phyloP scores from a whole-genome alignment of 2,797 vertebrate species.

The Esox lucius region DNA sequence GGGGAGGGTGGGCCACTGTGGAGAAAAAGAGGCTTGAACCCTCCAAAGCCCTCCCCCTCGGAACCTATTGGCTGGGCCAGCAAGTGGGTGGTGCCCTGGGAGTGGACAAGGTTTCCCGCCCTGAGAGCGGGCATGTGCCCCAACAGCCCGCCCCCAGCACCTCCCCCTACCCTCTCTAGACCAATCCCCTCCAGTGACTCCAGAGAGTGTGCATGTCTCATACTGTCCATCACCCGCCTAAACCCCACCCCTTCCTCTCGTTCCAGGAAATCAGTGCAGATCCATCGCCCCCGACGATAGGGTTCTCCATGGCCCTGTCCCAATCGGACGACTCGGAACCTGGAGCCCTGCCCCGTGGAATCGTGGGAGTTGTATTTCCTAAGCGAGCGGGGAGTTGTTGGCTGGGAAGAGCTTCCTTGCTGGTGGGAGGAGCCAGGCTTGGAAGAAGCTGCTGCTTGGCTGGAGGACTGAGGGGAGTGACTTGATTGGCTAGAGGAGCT shows the following conservation, averaged over 20 bases:
- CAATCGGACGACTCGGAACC: slow-evolving; percentile 84
- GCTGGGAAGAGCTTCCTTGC: slow-evolving; percentile 69
- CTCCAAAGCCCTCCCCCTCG: slow-evolving; percentile 23
- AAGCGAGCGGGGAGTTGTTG: slow-evolving; percentile 58
- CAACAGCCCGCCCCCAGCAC: slow-evolving; percentile 30
- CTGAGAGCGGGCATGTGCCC: slow-evolving; percentile 27
- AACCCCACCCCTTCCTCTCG: slow-evolving; percentile 61
- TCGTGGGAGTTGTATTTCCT: slow-evolving; percentile 61
- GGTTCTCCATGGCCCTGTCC: slow-evolving; percentile 73
- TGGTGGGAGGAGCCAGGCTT: neutral
- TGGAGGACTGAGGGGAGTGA: neutral
- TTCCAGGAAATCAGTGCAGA: slow-evolving; percentile 79
- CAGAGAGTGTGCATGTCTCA: slow-evolving; percentile 81
- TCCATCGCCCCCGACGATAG: slow-evolving; percentile 83
- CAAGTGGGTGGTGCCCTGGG: slow-evolving; percentile 53
- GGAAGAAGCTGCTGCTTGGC: slow-evolving; percentile 32
- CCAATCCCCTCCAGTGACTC: slow-evolving; percentile 80
- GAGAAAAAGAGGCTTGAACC: neutral
- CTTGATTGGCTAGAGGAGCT: slow-evolving; percentile 31
- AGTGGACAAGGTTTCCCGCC: slow-evolving; percentile 47
- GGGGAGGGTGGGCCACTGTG: slow-evolving; percentile 57
- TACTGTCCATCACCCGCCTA: slow-evolving; percentile 69
- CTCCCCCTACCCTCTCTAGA: slow-evolving; percentile 30
- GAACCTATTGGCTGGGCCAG: slow-evolving; percentile 37
- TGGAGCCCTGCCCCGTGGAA: slow-evolving; percentile 59